Evolutionary conservation across 2,797 vertebrate genomes (phyloP).

Genomic region (Jordanella pulchra): DNA sequence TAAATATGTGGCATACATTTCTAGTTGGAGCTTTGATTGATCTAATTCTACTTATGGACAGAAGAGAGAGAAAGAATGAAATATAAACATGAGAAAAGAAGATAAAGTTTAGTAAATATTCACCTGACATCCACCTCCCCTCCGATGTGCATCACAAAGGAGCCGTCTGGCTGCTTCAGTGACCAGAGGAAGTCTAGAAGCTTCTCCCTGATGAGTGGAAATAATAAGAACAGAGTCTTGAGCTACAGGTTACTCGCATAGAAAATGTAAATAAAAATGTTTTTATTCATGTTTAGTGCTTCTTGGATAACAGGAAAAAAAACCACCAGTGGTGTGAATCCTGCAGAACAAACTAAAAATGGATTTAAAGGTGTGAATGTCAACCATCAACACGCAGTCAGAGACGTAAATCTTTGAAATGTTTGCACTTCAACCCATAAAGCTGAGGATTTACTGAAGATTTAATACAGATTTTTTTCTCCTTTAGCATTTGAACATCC

Average conservation of each 20-base stretch:
- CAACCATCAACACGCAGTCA: not conserved
- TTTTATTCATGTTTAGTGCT: no score
- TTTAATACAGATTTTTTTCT: no score
- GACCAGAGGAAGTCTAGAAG: slow-evolving; percentile 89
- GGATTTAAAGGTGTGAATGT: not conserved
- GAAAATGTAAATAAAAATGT: not conserved
- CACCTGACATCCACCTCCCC: slow-evolving; percentile 98
- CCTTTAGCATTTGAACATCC: no score
- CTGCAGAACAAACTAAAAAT: not conserved
- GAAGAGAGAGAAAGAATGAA: not conserved
- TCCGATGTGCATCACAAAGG: slow-evolving; percentile 94
- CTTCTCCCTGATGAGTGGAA: slow-evolving; percentile 84
- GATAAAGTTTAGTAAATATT: slow-evolving; percentile 17
- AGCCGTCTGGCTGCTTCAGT: slow-evolving; percentile 92
- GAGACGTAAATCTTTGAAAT: not conserved
- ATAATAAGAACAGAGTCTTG: not conserved
- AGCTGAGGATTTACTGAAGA: no score
- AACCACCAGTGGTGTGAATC: not conserved
- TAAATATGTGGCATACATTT: not conserved
- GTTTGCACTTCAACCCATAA: not conserved
- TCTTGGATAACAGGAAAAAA: not conserved
- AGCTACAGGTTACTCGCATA: not conserved
- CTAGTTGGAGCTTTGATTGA: not conserved
- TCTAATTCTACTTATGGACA: not conserved
- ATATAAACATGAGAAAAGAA: not conserved